Conservation (phyloP, 2,797 vertebrate species). For the Numenius phaeopus region DNA sequence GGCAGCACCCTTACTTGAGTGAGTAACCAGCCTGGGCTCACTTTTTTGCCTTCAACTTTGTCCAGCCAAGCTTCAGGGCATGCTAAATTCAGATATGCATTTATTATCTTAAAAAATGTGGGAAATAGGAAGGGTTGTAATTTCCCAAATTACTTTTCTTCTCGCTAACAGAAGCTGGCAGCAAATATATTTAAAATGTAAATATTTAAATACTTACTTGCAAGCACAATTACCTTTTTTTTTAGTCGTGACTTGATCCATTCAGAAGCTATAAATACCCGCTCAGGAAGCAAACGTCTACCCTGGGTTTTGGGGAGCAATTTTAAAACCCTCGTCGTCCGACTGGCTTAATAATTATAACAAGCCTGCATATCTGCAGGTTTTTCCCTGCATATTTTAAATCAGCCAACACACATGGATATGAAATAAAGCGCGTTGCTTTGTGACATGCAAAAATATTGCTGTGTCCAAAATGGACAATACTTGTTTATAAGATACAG, state of each 20-base stretch:
- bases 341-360: neutral
- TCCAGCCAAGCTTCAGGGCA: neutral
- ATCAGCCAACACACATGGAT: neutral
- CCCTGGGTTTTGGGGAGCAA: neutral
- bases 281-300: neutral
- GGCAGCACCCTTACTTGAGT: neutral
- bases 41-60: neutral
- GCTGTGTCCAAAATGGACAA: neutral
- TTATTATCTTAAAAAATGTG: slow-evolving; percentile 36
- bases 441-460: neutral
- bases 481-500: neutral
- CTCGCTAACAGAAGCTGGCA: slow-evolving; percentile 67
- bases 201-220: slow-evolving; percentile 66
- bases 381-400: neutral
- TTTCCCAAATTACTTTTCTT: slow-evolving; percentile 65
- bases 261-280: slow-evolving; percentile 60
- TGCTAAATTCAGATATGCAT: slow-evolving; percentile 54
- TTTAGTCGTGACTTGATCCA: neutral
- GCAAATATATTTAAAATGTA: slow-evolving; percentile 74
- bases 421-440: neutral
- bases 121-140: slow-evolving; percentile 24
- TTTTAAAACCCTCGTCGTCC: accelerated
- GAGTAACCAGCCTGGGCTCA: neutral
- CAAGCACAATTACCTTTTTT: slow-evolving; percentile 56
- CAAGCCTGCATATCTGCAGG: accelerated